Evolutionary conservation across 2,888 invertebrate species (phyloP).

Genomic region (Pyrocoelia pectoralis): DNA sequence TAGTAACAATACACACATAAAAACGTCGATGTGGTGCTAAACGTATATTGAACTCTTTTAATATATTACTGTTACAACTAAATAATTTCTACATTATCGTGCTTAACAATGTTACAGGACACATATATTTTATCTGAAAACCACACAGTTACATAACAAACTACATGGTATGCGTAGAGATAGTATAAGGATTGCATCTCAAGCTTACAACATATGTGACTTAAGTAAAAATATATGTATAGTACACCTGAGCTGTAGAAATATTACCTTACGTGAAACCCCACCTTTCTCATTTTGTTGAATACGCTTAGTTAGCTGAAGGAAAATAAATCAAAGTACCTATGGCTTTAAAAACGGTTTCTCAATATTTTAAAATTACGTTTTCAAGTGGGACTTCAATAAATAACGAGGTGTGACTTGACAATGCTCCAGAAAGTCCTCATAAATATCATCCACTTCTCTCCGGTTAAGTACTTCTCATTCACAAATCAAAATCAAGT

Average conservation of each 20-base stretch:
- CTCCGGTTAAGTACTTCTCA: conserved; percentile 34
- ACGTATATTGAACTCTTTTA: background rate
- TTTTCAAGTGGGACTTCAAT: conserved; percentile 27
- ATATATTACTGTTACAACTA: background rate
- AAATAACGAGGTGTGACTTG: conserved; percentile 41
- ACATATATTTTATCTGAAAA: conserved; percentile 13
- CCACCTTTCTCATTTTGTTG: conserved; percentile 17
- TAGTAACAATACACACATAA: too few relatives aligned
- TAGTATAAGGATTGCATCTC: conserved; percentile 12
- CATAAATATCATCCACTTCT: conserved; percentile 42
- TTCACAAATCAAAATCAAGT: conserved; percentile 41
- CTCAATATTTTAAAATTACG: conserved; percentile 15
- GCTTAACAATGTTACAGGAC: conserved; percentile 13
- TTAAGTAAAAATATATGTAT: conserved; percentile 25
- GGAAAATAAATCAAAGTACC: conserved; percentile 7
- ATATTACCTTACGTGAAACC: conserved; percentile 19
- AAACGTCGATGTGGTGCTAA: too few relatives aligned
- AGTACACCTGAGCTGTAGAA: conserved; percentile 22
- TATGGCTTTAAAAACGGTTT: background rate
- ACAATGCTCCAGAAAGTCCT: conserved; percentile 38
- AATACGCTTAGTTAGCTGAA: conserved; percentile 17
- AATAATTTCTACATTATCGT: conserved; percentile 3
- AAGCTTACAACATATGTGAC: conserved; percentile 21
- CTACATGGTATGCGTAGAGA: conserved; percentile 17
- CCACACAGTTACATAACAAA: conserved; percentile 16